Evolutionary conservation across 2,888 invertebrate species (phyloP).

Genomic region (Cerastis leucographa): DNA sequence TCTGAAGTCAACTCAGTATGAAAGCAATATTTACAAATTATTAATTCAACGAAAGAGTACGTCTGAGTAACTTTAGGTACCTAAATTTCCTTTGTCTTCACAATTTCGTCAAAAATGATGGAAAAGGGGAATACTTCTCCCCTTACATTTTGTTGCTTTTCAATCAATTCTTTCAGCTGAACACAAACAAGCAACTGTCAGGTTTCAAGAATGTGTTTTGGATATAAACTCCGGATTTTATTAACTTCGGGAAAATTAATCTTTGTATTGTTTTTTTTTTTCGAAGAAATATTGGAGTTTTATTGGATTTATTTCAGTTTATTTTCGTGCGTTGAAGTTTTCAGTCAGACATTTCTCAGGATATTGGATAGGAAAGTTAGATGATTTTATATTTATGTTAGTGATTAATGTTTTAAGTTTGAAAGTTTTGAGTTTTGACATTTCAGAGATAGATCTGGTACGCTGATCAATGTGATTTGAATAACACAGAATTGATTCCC

Average conservation of each 20-base stretch:
- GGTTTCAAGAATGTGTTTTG: constrained; percentile 56
- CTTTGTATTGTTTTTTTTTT: constrained; percentile 20
- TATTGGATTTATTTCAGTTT: constrained; percentile 3
- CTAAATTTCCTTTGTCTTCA: constrained; percentile 67
- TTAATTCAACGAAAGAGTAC: constrained; percentile 41
- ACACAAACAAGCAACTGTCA: constrained; percentile 64
- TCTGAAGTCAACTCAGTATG: neutral
- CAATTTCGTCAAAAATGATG: constrained; percentile 73
- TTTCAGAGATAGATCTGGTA: neutral
- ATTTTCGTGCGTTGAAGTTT: constrained; percentile 1
- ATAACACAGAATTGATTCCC: neutral
- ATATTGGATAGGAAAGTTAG: neutral
- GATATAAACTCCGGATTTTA: constrained; percentile 45
- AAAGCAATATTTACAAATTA: neutral
- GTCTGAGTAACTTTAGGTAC: constrained; percentile 60
- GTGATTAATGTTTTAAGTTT: neutral
- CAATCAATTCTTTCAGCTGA: constrained; percentile 69
- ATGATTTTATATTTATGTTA: neutral
- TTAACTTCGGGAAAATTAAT: constrained; percentile 47
- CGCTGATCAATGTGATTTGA: neutral
- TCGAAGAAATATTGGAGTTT: constrained; percentile 16
- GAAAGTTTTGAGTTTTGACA: neutral
- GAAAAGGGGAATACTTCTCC: constrained; percentile 70
- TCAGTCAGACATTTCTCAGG: constrained; percentile 2
- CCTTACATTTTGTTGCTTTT: constrained; percentile 78